These are phyloP conservation scores for Gymnodraco acuticeps DNA, from an alignment of 2,797 vertebrate species.

Conservation along the genomic window DNA sequence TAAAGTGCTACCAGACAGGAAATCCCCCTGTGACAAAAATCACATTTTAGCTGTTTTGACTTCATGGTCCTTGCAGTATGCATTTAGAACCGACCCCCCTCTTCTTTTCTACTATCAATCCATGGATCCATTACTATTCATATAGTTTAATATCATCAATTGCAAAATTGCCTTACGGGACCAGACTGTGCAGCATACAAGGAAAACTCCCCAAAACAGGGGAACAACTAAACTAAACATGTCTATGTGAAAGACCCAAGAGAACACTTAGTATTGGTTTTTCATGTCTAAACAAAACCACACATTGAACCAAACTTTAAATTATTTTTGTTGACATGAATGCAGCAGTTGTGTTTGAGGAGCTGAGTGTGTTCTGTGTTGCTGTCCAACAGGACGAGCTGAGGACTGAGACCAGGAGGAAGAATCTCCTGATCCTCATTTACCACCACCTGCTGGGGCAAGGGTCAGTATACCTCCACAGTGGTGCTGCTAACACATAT, in stretches of 20 bases:
- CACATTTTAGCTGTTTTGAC: no score
- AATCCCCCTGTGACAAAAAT: no score
- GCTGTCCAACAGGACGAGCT: slow-evolving; percentile 87
- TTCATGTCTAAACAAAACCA: background rate
- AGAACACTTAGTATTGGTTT: background rate
- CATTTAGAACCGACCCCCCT: no score
- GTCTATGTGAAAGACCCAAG: background rate
- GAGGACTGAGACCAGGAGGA: slow-evolving; percentile 89
- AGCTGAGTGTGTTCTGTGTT: slow-evolving; percentile 1
- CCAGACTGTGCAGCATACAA: no score
- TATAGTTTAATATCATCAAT: background rate
- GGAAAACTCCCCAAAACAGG: no score
- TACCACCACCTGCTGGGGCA: slow-evolving; percentile 92
- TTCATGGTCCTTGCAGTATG: no score
- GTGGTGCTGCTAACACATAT: background rate
- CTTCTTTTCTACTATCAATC: no score
- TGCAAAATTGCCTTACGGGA: no score
- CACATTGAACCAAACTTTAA: background rate
- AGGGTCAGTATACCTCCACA: slow-evolving; percentile 85
- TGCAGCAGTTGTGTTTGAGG: background rate
- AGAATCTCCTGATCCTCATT: slow-evolving; percentile 93
- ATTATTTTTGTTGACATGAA: no score
- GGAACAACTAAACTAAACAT: background rate
- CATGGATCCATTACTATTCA: no score
- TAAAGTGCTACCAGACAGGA: no score